Base-by-base conservation (phyloP, 2,888 invertebrate species). In the Anarsia innoxiella region DNA sequence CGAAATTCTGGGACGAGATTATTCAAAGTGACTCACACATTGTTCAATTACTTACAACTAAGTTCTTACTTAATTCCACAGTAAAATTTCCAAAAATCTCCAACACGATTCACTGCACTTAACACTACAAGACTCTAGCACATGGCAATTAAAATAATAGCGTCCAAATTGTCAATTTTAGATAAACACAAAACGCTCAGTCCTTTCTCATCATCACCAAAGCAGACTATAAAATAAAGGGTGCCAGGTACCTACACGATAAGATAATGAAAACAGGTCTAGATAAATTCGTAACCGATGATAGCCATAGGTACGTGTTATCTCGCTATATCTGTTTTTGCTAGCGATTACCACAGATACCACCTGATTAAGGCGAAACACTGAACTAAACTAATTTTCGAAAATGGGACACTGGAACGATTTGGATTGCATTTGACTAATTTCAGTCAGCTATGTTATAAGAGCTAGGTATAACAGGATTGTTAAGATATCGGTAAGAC, bases 261-360 rank as follows among this genome's bases (percentile, higher is more conserved):
- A 82, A 84, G 84, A 84, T 84, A 83, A 72, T 72, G 62, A 75
- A 78, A 82, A 62, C 79, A 77, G 83, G 83, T 80, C 83, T 83
- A 83, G 84, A 83, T 83, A 84, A 82, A 79, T 76, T 79, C 55
- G 67, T 69, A 66, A 56, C 70, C 52, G 64, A 67, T 66, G 77
- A 74, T 74, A 74, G 62, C 62, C 61, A 50, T 58, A 56, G 55
- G 53, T 46, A 46, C 44, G 42, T 38, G 49, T 59, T 66, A 67
- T 64, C 65, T 45, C 42, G 41, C 48, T 48, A 55, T 70, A 72
- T 76, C 68, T 66, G 51, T 73, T 75, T 76, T 78, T 53, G 63
- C 66, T 57, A 49, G 67, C 59, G 80, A 78, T 79, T 80, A 79
- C 66, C 12, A 43, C 42, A 40, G 79, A 77, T 78, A 77, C 57